Base-by-base conservation (phyloP, 2,113 vertebrate genomes). In the Polyodon spathula region DNA sequence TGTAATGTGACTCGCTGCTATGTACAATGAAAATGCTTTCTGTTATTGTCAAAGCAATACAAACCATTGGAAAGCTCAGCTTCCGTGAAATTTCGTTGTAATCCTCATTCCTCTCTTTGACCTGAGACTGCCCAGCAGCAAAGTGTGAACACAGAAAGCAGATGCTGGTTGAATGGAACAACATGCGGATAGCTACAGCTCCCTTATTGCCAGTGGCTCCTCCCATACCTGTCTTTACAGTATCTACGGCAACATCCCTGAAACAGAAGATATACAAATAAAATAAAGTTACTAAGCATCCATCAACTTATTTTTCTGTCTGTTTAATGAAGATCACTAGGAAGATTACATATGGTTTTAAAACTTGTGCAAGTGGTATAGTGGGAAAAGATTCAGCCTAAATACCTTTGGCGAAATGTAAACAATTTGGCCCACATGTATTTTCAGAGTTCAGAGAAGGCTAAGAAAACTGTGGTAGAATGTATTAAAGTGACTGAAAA, bases 121-220 rank as follows among this genome's bases (percentile, higher is more conserved):
- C 93, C 68, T 98, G 96, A 53, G 95, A 99, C 4, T 99, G 96
- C 14, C 96, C 95, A 2, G 95, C 96, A 44, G 95, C 95, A 62
- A 99, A 99, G 76, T 98, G 96, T 61, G 95, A 97, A 70, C 95
- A 99, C 71, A 99, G 84, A 1, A 99, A 97, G 81, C 95, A 97
- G 56, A 99, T 96, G 76, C 95, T 99, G 73, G 94, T 97, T 43
- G 94, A 97, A 63, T 99, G 93, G 78, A 99, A 94, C 38, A 98
- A 75, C 91, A 99, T 88, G 53, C 94, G 88, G 63, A 99, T 93
- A 37, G 95, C 95, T 53, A 99, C 95, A 0, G 93, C 96, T 10
- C 95, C 96, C 81, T 99, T 99, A 66, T 99, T 99, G 42, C 96
- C 96, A 8, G 95, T 93, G 40, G 95, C 96, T n/a, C 96, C 96